These are phyloP conservation scores for Andrena fulva DNA, from an alignment of 2,888 invertebrate species.

Conservation along the genomic window DNA sequence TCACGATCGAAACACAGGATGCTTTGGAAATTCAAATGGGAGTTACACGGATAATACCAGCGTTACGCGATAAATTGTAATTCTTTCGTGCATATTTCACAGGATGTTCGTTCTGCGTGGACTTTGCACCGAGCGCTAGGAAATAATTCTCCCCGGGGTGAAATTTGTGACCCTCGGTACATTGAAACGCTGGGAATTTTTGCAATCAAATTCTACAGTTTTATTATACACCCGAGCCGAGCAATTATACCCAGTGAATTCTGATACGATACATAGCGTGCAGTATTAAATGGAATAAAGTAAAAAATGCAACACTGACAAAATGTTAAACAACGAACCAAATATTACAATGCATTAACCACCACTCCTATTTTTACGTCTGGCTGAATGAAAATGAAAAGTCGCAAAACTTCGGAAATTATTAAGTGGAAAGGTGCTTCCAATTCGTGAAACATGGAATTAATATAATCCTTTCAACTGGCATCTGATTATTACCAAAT, in stretches of 20 bases:
- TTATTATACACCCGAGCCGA: neutral
- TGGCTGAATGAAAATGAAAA: too few relatives aligned
- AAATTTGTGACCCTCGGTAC: conserved; percentile 8
- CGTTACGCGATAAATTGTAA: conserved; percentile 19
- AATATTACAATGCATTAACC: too few relatives aligned
- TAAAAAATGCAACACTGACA: neutral
- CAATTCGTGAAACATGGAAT: too few relatives aligned
- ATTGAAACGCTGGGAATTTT: neutral
- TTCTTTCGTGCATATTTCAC: conserved; percentile 18
- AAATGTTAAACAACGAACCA: too few relatives aligned
- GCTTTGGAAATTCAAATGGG: neutral
- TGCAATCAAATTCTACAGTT: conserved; percentile 5
- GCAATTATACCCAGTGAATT: neutral
- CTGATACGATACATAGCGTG: neutral
- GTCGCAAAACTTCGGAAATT: too few relatives aligned
- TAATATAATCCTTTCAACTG: too few relatives aligned
- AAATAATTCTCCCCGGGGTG: conserved; percentile 9
- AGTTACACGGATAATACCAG: neutral
- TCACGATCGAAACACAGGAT: too few relatives aligned
- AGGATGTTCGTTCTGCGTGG: neutral
- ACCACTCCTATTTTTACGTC: too few relatives aligned
- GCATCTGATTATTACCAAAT: too few relatives aligned
- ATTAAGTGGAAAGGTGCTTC: too few relatives aligned
- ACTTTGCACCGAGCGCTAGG: conserved; percentile 14
- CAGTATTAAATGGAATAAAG: neutral